Base-by-base conservation (phyloP, 2,797 vertebrate species). In the Liasis olivaceus region DNA sequence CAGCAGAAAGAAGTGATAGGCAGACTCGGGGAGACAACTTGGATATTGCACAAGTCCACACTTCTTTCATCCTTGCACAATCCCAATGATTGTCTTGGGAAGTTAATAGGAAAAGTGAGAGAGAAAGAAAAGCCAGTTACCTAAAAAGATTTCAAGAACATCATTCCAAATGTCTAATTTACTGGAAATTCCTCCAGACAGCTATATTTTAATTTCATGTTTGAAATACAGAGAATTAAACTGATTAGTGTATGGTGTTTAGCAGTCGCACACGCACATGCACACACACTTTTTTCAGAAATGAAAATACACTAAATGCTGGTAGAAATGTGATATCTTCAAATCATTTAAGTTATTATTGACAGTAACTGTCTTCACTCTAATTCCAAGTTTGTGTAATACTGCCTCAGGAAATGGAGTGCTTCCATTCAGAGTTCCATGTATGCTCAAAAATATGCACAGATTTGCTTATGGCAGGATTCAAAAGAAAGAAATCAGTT, bases 221-320 rank as follows among this genome's bases (percentile, higher is more conserved):
- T 20, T 58, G 31, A 85, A 66, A 69, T n/a, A 54, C 51, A 81
- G 22, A 77, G 14, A 42, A 85, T 31, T 22, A 89, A 90, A 51
- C 86, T 28, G 56, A 89, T 86, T 22, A 47, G 8, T 28, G 51
- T 4, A 60, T 1, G 59, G 7, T 85, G 5, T 85, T 59, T 69
- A 6, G 15, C 60, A 42, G 8, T 4, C 20, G 2, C 8, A 0
- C 36, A 11, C 5, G 0, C 66, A 15, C n/a, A 31, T 2, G 22
- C 3, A 42, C 7, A 42, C 15, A 17, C 77, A 47, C 12, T 60
- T 17, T 47, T 26, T 92, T 88, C 60, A 56, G 60, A 85, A 64
- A 92, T 58, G 47, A 92, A 20, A 92, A 89, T 85, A n/a, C n/a
- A 58, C 14, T 36, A 58, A 17, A n/a, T 6, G 20, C 26, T 63